These are phyloP conservation scores for Onychomys leucogaster DNA, from an alignment of 2,797 vertebrate genomes.

Conservation along the genomic window DNA sequence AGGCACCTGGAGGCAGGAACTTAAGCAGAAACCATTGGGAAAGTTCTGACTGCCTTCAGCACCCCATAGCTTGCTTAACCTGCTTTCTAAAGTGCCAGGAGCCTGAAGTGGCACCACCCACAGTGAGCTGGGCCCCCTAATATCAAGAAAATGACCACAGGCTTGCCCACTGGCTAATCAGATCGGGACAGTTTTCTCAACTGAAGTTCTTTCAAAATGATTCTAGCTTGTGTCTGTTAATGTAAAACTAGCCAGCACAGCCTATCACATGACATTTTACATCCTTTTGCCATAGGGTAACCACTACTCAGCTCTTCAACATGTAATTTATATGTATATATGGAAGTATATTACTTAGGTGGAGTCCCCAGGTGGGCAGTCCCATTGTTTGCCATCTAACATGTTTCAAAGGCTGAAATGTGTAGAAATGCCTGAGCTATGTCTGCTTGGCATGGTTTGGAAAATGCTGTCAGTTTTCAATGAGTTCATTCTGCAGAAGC, in stretches of 20 bases:
- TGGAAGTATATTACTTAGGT: neutral
- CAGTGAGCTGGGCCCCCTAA: neutral
- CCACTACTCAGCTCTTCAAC: too few species aligned
- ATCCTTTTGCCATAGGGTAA: too few species aligned
- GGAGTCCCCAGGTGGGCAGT: too few species aligned
- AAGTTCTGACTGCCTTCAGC: too few species aligned
- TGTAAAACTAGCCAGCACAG: neutral
- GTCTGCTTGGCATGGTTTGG: neutral
- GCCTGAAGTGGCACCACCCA: neutral
- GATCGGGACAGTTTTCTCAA: neutral
- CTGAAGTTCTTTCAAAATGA: neutral
- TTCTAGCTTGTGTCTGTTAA: too few species aligned
- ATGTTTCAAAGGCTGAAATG: neutral
- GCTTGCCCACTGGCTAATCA: neutral
- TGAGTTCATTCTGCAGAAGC: neutral
- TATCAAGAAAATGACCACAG: neutral
- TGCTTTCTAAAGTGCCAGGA: neutral
- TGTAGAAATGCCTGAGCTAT: neutral
- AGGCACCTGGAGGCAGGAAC: too few species aligned
- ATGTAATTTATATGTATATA: neutral
- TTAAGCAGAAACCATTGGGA: too few species aligned
- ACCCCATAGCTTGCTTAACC: neutral
- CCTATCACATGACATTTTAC: neutral
- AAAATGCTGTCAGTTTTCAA: neutral
- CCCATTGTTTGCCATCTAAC: neutral